A percentile compares a stretch with the other conserved stretches of the same genome.
Evolutionary conservation across 2,888 invertebrate genomes (phyloP).

Genomic region (Nomada ferruginata): DNA sequence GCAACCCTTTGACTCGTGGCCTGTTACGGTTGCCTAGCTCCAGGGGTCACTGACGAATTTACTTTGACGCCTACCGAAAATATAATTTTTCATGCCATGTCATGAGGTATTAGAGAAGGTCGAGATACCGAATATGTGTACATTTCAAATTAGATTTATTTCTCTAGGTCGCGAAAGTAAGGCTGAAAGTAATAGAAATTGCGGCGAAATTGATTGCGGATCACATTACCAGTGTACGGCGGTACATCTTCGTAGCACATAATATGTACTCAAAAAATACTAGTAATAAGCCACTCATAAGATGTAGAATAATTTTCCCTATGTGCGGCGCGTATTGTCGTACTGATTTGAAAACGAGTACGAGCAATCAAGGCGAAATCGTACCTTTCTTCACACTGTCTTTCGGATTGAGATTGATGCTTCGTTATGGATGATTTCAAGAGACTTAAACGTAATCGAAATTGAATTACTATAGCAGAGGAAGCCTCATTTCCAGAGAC

Average conservation of each 20-base stretch:
- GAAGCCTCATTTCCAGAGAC: constrained; percentile 5
- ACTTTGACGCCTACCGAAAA: no score
- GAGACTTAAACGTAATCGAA: constrained; percentile 31
- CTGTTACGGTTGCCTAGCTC: no score
- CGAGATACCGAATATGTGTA: no score
- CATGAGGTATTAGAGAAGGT: no score
- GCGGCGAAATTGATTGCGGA: neutral
- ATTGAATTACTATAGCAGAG: constrained; percentile 32
- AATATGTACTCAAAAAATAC: constrained; percentile 13
- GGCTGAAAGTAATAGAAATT: constrained; percentile 23
- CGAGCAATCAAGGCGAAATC: constrained; percentile 31
- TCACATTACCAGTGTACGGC: neutral
- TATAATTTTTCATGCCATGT: no score
- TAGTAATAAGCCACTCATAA: constrained; percentile 10
- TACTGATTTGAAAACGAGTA: constrained; percentile 10
- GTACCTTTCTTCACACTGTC: constrained; percentile 37
- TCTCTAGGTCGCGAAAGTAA: constrained; percentile 13
- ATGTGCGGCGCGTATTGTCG: constrained; percentile 11
- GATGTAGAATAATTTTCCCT: constrained; percentile 19
- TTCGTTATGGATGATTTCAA: constrained; percentile 33
- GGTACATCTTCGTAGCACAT: neutral
- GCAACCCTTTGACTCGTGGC: no score
- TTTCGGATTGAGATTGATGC: constrained; percentile 41
- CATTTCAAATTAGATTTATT: neutral
- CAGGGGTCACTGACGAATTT: no score